These are phyloP conservation scores for Scelioninae gen. 2 DNA, from an alignment of 2,888 invertebrate species.

Conservation along the genomic window DNA sequence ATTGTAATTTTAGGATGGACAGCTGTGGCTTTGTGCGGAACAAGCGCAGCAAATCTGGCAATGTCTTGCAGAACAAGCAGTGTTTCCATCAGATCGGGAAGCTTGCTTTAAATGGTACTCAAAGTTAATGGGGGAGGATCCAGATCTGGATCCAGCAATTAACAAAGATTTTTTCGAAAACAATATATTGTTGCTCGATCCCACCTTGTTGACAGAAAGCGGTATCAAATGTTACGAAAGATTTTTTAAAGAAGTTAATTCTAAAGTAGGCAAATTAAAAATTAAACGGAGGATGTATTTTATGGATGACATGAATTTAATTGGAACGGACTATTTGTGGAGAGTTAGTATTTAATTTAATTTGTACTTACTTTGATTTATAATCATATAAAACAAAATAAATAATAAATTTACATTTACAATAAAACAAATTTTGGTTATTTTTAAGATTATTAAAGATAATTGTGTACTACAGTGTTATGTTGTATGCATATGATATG, in stretches of 20 bases:
- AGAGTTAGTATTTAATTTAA: constrained; percentile 78
- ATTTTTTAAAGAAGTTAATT: constrained; percentile 96
- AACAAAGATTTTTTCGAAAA: constrained; percentile 97
- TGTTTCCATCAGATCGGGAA: constrained; percentile 93
- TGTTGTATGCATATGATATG: too few species aligned
- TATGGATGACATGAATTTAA: constrained; percentile 95
- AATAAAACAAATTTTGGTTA: too few species aligned
- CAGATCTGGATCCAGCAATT: constrained; percentile 96
- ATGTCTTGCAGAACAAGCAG: constrained; percentile 94
- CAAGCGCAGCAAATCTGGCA: constrained; percentile 99
- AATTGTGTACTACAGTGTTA: too few species aligned
- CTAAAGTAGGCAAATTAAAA: constrained; percentile 94
- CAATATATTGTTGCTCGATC: constrained; percentile 94
- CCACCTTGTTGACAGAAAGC: constrained; percentile 92
- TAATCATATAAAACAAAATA: too few species aligned
- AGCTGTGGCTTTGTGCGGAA: constrained; percentile 96
- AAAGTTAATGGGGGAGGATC: constrained; percentile 96
- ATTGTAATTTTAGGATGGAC: constrained; percentile 92
- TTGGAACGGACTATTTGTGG: constrained; percentile 98
- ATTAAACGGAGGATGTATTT: constrained; percentile 89
- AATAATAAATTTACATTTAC: too few species aligned
- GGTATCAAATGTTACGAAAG: constrained; percentile 94
- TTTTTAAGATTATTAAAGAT: too few species aligned
- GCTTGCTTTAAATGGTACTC: constrained; percentile 99
- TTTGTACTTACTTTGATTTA: too few species aligned